Conservation (phyloP, 2,113 vertebrate species). For the Irena cyanogastra region DNA sequence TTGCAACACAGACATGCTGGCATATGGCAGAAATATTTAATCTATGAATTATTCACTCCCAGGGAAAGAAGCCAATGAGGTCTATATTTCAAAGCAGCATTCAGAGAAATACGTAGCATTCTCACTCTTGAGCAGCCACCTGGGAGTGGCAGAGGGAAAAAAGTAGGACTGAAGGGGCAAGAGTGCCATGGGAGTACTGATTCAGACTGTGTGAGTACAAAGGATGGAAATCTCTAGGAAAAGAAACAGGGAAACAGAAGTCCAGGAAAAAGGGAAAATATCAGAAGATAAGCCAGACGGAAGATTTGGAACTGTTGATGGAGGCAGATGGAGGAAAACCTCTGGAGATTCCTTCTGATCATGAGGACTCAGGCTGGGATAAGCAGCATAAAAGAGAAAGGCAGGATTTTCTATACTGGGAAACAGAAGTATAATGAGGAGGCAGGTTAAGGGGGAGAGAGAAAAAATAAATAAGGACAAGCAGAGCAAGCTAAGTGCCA, state of each 20-base stretch:
- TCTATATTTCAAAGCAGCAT: neutral
- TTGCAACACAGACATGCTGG: neutral
- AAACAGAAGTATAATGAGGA: neutral
- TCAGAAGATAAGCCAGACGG: neutral
- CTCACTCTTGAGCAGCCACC: neutral
- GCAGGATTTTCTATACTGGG: neutral
- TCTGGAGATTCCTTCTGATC: constrained; percentile 10
- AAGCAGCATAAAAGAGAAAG: constrained; percentile 10
- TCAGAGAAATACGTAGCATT: neutral
- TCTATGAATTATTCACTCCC: neutral
- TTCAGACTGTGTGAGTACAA: neutral
- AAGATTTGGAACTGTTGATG: constrained; percentile 14
- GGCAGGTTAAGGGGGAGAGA: neutral
- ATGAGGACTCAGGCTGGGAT: neutral
- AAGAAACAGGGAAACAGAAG: neutral
- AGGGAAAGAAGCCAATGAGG: neutral
- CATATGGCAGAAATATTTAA: neutral
- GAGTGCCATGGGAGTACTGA: neutral
- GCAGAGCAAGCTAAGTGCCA: neutral
- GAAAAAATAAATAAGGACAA: neutral
- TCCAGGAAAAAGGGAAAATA: neutral
- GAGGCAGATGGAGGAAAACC: constrained; percentile 35
- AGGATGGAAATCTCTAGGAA: neutral
- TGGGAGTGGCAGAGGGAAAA: neutral
- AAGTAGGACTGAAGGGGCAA: neutral